Evolutionary conservation across 2,797 vertebrate species (phyloP), one percentile per base, ranked within the genome.

Genomic region (Gallinago solitaria): DNA sequence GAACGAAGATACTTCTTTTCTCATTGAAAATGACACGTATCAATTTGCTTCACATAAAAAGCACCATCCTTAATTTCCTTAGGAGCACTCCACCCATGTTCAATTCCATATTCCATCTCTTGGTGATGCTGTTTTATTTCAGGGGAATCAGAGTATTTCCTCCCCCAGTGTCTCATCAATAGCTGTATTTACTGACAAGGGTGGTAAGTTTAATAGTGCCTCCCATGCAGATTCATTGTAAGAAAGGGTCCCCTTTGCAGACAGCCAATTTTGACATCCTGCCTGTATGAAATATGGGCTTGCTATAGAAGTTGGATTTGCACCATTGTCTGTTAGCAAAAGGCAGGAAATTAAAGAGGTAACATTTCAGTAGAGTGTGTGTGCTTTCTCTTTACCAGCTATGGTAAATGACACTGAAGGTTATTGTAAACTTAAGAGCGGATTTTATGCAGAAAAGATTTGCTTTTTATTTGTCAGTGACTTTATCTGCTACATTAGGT

Each of bases 281-380:
- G 18, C 60, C 78, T 24, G 9, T 27, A 9, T n/a, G 48, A 71
- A 57, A 45, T 20, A 7, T 4, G 4, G 4, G 5, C 8, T 2
- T 17, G 37, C 64, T 74, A 3, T 19, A 18, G 35, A 24, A 71
- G 65, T 6, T 73, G 93, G 60, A 17, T 78, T 83, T 43, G 30
- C 32, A 18, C 50, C 63, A 28, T 63, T 88, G 70, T 88, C 56
- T 54, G 60, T 64, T 56, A 81, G 73, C 63, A 76, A 90, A 92
- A 90, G 77, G 77, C 83, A 96, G 87, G 89, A 76, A 79, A 88
- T 90, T 33, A 73, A 85, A 85, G 82, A 60, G 79, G 59, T 35
- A 53, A 2, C 28, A 2, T 35, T 75, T 79, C 45, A 51, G 50
- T 35, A 15, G 61, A 7, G 18, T 12, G 18, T 1, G 19, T 30